Conservation (phyloP, 2,888 invertebrate species). For the Scelioninae gen. 2 region DNA sequence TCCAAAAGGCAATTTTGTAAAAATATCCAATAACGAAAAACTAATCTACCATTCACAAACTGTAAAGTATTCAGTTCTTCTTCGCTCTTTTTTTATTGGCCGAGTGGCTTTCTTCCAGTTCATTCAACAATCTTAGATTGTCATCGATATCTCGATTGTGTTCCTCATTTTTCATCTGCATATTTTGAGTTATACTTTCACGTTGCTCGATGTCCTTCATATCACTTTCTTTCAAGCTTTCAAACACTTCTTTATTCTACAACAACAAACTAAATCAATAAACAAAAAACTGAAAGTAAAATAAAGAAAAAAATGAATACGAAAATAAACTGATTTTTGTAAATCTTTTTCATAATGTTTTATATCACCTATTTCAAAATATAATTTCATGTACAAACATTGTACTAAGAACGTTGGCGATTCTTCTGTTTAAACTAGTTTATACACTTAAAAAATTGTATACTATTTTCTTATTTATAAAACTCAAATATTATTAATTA, state of each 20-base stretch:
- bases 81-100: not conserved
- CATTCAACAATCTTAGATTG: slow-evolving; percentile 23
- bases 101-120: slow-evolving; percentile 11
- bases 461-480: not conserved
- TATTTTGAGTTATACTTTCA: slow-evolving; percentile 4
- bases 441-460: not conserved
- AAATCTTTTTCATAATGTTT: not conserved
- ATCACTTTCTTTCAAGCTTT: slow-evolving; percentile 20
- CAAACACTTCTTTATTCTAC: slow-evolving; percentile 20
- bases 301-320: no score
- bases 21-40: not conserved
- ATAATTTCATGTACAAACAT: slow-evolving; percentile 10
- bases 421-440: slow-evolving; percentile 7
- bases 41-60: not conserved
- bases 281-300: slow-evolving; percentile 5
- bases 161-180: slow-evolving; percentile 28
- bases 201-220: slow-evolving; percentile 9
- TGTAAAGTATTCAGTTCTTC: not conserved
- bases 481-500: not conserved
- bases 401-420: slow-evolving; percentile 1
- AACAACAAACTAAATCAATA: slow-evolving; percentile 14
- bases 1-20: not conserved
- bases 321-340: no score
- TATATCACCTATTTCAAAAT: slow-evolving; percentile 15
- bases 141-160: slow-evolving; percentile 22